These are phyloP conservation scores for Coluber constrictor DNA, from an alignment of 2,797 vertebrate genomes.

Conservation along the genomic window DNA sequence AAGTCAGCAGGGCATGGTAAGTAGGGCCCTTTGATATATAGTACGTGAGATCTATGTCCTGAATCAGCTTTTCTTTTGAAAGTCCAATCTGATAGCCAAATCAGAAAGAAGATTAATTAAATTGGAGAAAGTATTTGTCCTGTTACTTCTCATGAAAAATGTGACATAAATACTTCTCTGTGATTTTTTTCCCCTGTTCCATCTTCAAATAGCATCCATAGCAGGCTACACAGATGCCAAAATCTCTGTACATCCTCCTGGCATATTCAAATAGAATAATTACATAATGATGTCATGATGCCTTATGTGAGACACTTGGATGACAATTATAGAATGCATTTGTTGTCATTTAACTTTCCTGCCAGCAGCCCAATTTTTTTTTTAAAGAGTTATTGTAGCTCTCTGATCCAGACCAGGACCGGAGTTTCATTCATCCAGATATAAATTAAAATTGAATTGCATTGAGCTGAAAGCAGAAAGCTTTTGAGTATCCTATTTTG, in stretches of 20 bases:
- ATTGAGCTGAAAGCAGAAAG: background rate
- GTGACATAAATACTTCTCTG: background rate
- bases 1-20: background rate
- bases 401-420: background rate
- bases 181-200: background rate
- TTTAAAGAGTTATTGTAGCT: background rate
- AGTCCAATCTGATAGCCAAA: background rate
- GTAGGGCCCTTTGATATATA: background rate
- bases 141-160: background rate
- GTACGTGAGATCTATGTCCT: background rate
- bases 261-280: background rate
- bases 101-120: background rate
- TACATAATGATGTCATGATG: background rate
- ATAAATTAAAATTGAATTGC: background rate
- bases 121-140: background rate
- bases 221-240: background rate
- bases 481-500: background rate
- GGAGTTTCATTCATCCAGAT: background rate
- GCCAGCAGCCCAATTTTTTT: background rate
- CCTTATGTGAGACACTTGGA: background rate
- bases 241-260: background rate
- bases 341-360: background rate
- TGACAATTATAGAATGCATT: background rate
- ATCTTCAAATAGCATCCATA: background rate
- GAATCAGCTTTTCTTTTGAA: background rate